These are phyloP conservation scores for Nymphalis c-album DNA, from an alignment of 2,888 invertebrate genomes.

Conservation along the genomic window DNA sequence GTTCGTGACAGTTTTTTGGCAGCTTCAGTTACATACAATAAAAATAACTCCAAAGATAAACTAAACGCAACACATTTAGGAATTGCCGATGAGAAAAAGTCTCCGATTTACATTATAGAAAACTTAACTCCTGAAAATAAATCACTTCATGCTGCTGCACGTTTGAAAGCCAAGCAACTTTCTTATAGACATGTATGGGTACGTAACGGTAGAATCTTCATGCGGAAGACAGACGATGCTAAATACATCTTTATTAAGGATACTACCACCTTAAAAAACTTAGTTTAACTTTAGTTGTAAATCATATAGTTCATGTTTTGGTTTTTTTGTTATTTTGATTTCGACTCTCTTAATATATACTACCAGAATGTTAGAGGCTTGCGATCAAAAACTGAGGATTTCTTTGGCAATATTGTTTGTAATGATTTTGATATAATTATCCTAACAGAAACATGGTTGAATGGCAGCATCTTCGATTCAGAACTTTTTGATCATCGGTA, in stretches of 20 bases:
- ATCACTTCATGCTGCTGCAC: conserved; percentile 10
- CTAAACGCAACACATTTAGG: conserved; percentile 11
- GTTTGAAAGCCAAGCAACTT: not conserved
- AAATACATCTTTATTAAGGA: not conserved
- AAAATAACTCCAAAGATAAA: conserved; percentile 14
- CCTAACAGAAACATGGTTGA: conserved; percentile 17
- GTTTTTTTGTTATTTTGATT: not conserved
- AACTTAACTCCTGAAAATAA: conserved; percentile 19
- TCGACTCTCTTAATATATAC: not conserved
- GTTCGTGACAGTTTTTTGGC: conserved; percentile 25
- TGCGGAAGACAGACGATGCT: not conserved
- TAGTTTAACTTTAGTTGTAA: no score
- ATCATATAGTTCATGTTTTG: not conserved
- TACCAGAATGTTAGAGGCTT: conserved; percentile 1
- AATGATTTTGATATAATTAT: conserved; percentile 33
- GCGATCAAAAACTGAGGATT: conserved; percentile 32
- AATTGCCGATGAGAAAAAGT: conserved; percentile 6
- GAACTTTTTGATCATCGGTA: conserved; percentile 39
- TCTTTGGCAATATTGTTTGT: conserved; percentile 31
- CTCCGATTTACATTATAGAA: conserved; percentile 16
- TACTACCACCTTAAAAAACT: not conserved
- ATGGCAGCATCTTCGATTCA: conserved; percentile 20
- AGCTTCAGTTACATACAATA: conserved; percentile 26
- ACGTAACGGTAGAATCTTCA: conserved; percentile 1
- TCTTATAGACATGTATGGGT: not conserved